Conservation (phyloP, 2,113 vertebrate genomes). For the Ciconia stormi region DNA sequence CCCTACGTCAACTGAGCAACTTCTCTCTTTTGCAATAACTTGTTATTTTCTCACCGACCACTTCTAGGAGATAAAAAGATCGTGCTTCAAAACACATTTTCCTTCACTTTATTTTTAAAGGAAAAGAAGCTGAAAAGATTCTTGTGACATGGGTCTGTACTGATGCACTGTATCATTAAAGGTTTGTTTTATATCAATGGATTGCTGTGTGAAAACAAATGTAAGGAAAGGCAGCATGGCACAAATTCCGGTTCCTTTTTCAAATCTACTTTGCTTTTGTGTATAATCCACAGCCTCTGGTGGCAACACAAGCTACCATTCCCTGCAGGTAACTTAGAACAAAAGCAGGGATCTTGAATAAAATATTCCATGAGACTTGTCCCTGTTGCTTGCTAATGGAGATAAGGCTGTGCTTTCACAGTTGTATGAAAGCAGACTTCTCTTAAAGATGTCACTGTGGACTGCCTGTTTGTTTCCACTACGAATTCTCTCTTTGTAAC, state of each 20-base stretch:
- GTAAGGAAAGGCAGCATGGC: neutral
- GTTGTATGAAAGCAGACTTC: neutral
- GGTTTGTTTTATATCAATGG: neutral
- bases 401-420: neutral
- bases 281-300: neutral
- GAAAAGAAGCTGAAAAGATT: neutral
- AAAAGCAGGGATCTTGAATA: constrained; percentile 11
- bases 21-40: neutral
- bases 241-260: constrained; percentile 5
- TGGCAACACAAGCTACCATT: neutral
- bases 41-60: neutral
- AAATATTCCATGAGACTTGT: constrained; percentile 1
- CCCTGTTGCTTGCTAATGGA: neutral
- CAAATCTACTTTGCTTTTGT: neutral
- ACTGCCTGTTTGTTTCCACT: neutral
- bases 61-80: neutral
- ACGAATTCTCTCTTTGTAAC: neutral
- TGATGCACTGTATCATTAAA: neutral
- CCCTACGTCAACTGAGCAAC: neutral
- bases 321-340: constrained; percentile 13
- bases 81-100: neutral
- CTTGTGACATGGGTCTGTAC: neutral
- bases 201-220: neutral
- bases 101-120: neutral
- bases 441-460: neutral